Evolutionary conservation across 1,140 invertebrate species (phyloP).

Genomic region (Drosophila biarmipes): DNA sequence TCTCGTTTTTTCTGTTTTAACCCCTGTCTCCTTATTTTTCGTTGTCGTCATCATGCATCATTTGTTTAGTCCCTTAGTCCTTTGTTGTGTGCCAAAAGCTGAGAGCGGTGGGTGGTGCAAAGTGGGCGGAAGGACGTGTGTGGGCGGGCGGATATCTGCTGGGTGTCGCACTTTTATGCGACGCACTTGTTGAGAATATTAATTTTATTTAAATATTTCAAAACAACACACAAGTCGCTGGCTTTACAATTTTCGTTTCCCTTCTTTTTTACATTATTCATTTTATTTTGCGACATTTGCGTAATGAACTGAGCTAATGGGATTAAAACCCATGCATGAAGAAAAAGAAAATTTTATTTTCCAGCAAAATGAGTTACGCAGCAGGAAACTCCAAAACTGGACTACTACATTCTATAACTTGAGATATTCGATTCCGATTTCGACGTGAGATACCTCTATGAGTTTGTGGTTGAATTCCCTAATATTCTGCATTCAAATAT

Average conservation of each 20-base stretch:
- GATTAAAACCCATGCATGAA: slow-evolving; percentile 21
- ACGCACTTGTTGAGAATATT: slow-evolving; percentile 76
- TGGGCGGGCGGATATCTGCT: slow-evolving; percentile 13
- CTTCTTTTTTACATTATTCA: slow-evolving; percentile 10
- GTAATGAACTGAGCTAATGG: slow-evolving; percentile 42
- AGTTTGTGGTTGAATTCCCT: too few species aligned
- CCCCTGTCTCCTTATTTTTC: slow-evolving; percentile 10
- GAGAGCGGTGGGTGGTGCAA: background rate
- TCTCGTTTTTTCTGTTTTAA: slow-evolving; percentile 21
- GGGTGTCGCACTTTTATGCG: slow-evolving; percentile 66
- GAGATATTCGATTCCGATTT: too few species aligned
- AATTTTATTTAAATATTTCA: slow-evolving; percentile 76
- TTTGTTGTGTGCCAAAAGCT: slow-evolving; percentile 69
- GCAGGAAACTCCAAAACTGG: too few species aligned
- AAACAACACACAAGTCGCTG: slow-evolving; percentile 49
- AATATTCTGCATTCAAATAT: too few species aligned
- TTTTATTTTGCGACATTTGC: slow-evolving; percentile 42
- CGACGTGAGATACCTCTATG: too few species aligned
- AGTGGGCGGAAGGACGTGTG: slow-evolving; percentile 25
- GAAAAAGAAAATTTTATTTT: background rate
- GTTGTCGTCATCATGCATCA: slow-evolving; percentile 72
- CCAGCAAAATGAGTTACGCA: background rate
- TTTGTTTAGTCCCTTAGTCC: slow-evolving; percentile 74
- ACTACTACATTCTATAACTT: too few species aligned
- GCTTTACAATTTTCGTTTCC: slow-evolving; percentile 18